Base-by-base conservation (phyloP, 2,797 vertebrate species). In the Otolemur crassicaudatus region DNA sequence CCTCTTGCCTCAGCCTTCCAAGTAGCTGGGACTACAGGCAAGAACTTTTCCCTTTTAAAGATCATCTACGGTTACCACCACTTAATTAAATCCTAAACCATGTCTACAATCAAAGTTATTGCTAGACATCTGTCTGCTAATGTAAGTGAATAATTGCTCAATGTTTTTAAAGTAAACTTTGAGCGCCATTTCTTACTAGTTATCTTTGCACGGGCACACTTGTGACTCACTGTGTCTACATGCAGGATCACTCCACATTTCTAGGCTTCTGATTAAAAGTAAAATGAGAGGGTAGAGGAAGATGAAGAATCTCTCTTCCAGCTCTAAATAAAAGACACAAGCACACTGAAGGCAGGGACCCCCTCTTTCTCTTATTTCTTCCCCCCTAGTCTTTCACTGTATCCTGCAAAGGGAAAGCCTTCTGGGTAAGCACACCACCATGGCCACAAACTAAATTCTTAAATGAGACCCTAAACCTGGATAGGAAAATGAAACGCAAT, bases 181-280 rank as follows among this genome's bases (percentile, higher is more conserved):
- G 90, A 60, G 73, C n/a, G 81, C 82, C 85, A 82, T 95, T 95
- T 97, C 95, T 94, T 95, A 96, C 79, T 69, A 95, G 94, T 75
- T 93, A 91, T 97, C 96, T 97, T 94, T 95, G 83, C 91, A 43
- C 23, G 6, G 40, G 94, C 46, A 87, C 58, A 86, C 79, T 91
- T 92, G 90, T 96, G 89, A 97, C 89, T 97, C 96, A 83, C 46
- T 95, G 80, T 94, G 87, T 94, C 95, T 93, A 95, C 40, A 77
- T 49, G 61, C 67, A 91, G 81, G 61, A 95, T 95, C 80, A 79
- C 81, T 95, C 80, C 81, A 90, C 84, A 88, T 96, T 93, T 96
- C 96, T 65, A 85, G 72, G 85, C 69, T 75, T 81, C 89, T 56
- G 72, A 93, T 63, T 85, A 80, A 94, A 97, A 95, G 56, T 37